Conservation (phyloP, 2,113 vertebrate species). For the Istiophorus platypterus region DNA sequence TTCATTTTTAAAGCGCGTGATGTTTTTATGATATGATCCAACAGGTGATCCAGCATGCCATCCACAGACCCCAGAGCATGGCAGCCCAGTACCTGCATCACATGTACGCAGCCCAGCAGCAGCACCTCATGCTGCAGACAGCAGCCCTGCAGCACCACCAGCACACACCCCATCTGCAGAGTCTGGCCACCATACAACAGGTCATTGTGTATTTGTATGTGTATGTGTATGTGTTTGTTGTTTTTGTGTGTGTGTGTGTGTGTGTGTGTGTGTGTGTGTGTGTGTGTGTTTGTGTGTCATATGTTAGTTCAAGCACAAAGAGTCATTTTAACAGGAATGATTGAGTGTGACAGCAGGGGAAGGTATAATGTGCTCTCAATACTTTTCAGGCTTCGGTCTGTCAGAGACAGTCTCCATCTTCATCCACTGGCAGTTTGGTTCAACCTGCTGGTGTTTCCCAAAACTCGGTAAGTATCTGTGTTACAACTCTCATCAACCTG, state of each 20-base stretch:
- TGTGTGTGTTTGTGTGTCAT: not conserved
- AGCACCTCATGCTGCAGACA: constrained; percentile 95
- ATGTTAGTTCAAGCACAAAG: not conserved
- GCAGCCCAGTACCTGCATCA: constrained; percentile 96
- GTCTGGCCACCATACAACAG: constrained; percentile 90
- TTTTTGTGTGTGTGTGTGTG: not conserved
- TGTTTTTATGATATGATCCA: not conserved
- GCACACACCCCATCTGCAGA: constrained; percentile 85
- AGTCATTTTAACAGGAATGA: not conserved
- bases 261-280: not conserved
- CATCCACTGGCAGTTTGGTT: constrained; percentile 87
- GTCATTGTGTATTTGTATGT: constrained; percentile 68
- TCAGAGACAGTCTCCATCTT: constrained; percentile 88
- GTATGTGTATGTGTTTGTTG: not conserved
- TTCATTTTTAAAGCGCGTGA: not conserved
- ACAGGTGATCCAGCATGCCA: constrained; percentile 93
- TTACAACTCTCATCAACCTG: not conserved
- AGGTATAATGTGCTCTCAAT: constrained; percentile 71
- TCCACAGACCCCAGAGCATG: constrained; percentile 93
- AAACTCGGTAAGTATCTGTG: constrained; percentile 87
- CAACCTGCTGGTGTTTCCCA: constrained; percentile 90
- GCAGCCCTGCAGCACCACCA: constrained; percentile 91
- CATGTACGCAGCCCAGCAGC: constrained; percentile 96
- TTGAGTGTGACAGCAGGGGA: not conserved
- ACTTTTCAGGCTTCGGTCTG: constrained; percentile 89